A percentile compares a stretch with the other conserved stretches of the same genome.
These are phyloP conservation scores for Coelinius sp. DNA, from an alignment of 2,888 invertebrate species.

Conservation along the genomic window DNA sequence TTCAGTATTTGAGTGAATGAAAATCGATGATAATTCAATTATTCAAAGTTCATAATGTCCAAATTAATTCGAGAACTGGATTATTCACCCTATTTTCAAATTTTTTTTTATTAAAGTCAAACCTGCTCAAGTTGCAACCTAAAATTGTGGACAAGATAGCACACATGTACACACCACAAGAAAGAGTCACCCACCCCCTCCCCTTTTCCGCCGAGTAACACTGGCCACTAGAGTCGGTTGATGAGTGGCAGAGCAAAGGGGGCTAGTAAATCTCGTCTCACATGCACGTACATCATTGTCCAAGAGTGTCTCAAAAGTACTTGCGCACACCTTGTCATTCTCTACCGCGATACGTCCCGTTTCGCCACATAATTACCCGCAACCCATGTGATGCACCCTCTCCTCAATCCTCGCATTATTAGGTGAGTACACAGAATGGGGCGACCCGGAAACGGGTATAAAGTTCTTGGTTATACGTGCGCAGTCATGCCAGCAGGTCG, in stretches of 20 bases:
- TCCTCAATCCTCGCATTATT: constrained; percentile 25
- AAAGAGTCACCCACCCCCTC: not conserved
- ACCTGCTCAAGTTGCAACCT: constrained; percentile 30
- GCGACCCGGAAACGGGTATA: not conserved
- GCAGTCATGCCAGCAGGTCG: constrained; percentile 21
- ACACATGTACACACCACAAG: constrained; percentile 4
- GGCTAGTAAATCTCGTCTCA: constrained; percentile 8
- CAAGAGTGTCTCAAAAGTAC: constrained; percentile 35
- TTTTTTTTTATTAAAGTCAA: constrained; percentile 4
- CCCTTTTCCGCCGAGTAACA: not conserved
- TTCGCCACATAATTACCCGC: constrained; percentile 33
- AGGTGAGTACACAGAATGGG: constrained; percentile 21
- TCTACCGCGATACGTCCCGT: constrained; percentile 15
- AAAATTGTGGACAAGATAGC: constrained; percentile 22
- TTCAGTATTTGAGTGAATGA: too few relatives aligned
- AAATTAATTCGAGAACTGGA: too few relatives aligned
- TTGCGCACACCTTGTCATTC: constrained; percentile 19
- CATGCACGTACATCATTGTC: constrained; percentile 37
- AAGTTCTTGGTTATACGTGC: not conserved
- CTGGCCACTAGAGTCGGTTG: not conserved
- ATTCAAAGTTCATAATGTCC: too few relatives aligned
- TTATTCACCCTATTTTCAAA: not conserved
- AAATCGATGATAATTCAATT: too few relatives aligned
- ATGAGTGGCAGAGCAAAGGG: constrained; percentile 7
- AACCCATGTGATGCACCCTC: constrained; percentile 14